Conservation (phyloP, 2,113 vertebrate species). For the Ceratotherium simum region DNA sequence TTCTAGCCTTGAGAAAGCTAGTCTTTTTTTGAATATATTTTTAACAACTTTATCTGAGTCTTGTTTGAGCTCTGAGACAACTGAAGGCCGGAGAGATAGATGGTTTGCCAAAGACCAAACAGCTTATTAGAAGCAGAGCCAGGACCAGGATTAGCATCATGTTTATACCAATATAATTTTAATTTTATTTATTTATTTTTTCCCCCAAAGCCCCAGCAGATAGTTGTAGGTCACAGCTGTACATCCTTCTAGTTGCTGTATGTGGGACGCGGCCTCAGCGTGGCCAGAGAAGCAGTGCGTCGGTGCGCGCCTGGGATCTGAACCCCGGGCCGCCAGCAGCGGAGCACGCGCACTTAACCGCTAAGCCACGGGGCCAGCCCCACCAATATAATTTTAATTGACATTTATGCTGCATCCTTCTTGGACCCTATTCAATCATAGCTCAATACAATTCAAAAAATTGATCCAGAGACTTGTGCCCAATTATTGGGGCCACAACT, state of each 20-base stretch:
- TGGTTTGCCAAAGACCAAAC: not conserved
- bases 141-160: not conserved
- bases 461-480: not conserved
- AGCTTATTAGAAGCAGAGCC: not conserved
- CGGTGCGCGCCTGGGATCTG: no score
- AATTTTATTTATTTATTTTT: no score
- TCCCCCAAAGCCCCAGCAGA: no score
- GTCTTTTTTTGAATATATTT: not conserved
- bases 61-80: not conserved
- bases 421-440: not conserved
- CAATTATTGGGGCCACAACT: not conserved
- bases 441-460: not conserved
- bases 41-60: not conserved
- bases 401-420: not conserved
- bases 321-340: no score
- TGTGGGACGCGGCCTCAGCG: no score
- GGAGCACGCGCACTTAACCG: no score
- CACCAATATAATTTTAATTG: not conserved
- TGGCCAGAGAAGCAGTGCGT: no score
- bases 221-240: no score
- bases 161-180: not conserved
- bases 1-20: not conserved
- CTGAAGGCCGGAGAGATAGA: not conserved
- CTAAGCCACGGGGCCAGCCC: no score
- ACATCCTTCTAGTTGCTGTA: no score